Conservation (phyloP, 2,113 vertebrate species). For the Dipodomys merriami region DNA sequence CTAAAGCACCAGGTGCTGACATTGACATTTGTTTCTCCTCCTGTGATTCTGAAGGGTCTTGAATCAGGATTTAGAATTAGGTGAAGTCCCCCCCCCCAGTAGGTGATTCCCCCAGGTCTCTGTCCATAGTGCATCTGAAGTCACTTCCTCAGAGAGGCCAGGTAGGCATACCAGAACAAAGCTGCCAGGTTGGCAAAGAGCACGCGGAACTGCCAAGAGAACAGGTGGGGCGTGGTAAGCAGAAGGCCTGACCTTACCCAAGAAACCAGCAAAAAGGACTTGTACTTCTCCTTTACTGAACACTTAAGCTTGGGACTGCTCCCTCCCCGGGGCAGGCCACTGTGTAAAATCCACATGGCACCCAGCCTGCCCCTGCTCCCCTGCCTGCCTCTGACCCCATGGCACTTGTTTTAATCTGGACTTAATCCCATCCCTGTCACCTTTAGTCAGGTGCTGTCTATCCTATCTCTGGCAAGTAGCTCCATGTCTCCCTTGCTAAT, state of each 20-base stretch:
- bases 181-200: slow-evolving; percentile 92
- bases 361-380: not conserved
- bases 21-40: not conserved
- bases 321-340: not conserved
- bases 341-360: not conserved
- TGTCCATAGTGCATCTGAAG: no score
- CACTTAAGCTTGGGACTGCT: not conserved
- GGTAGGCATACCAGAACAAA: slow-evolving; percentile 93
- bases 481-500: not conserved
- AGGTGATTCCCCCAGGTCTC: not conserved
- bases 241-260: not conserved
- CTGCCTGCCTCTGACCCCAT: no score
- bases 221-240: not conserved
- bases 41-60: not conserved
- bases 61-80: not conserved
- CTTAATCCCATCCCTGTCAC: not conserved
- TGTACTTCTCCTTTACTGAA: not conserved
- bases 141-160: slow-evolving; percentile 91
- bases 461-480: not conserved
- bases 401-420: not conserved
- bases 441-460: not conserved
- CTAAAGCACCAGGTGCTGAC: not conserved
- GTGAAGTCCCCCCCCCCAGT: not conserved
- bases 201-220: slow-evolving; percentile 89
- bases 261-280: no score